phyloP scores from a whole-genome alignment of 2,797 vertebrate genomes.

The Hemibagrus guttatus region DNA sequence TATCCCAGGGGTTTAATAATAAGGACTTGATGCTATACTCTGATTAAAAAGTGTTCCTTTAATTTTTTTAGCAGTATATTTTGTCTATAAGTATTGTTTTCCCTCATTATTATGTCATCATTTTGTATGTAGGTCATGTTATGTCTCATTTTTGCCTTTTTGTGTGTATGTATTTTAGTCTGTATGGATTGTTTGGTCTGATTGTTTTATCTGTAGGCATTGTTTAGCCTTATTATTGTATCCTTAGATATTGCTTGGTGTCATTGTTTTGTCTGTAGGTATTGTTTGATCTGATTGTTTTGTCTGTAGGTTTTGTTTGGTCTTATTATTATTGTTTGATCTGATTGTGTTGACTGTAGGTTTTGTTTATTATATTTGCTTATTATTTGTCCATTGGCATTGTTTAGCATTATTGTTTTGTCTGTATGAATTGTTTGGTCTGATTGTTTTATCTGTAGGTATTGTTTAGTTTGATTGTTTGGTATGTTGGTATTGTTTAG shows the following conservation, averaged over 20 bases:
- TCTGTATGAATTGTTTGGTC: neutral
- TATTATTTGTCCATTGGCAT: no score
- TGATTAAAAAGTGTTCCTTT: no score
- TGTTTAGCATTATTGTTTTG: no score
- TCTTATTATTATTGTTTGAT: neutral
- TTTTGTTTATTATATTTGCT: no score
- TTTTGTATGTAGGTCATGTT: neutral
- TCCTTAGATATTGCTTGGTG: no score
- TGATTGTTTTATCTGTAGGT: neutral
- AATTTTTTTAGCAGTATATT: no score
- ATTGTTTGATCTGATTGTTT: neutral
- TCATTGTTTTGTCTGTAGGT: neutral
- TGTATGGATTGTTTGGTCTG: neutral
- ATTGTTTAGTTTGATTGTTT: neutral
- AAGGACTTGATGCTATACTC: no score
- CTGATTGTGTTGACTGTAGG: neutral
- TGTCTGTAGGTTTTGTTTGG: neutral
- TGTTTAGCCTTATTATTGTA: neutral
- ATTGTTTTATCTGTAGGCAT: neutral
- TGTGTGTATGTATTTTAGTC: neutral
- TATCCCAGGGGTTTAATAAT: no score
- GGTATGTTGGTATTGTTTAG: neutral
- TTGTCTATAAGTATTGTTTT: no score
- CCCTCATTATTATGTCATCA: neutral
- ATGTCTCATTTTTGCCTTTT: no score